These are phyloP conservation scores for Caranx ignobilis DNA, from an alignment of 2,113 vertebrate species.

Conservation along the genomic window DNA sequence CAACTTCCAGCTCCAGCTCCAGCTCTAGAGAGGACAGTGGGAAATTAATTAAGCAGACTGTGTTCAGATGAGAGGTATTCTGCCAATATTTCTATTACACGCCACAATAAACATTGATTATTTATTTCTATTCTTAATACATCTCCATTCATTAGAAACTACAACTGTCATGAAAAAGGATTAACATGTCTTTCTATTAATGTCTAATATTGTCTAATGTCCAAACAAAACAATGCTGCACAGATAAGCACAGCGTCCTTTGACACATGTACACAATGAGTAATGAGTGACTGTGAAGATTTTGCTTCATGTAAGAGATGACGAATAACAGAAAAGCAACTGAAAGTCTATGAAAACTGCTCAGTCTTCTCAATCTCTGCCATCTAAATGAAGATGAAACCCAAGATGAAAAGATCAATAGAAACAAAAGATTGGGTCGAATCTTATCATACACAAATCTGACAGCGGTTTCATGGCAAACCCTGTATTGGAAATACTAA, in stretches of 20 bases:
- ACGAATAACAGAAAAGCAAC: neutral
- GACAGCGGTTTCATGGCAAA: neutral
- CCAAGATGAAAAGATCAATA: conserved; percentile 24
- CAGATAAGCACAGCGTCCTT: too few species aligned
- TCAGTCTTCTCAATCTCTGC: neutral
- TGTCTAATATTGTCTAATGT: neutral
- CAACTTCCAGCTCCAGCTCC: neutral
- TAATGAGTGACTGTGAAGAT: too few species aligned
- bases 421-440: neutral
- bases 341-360: neutral
- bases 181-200: neutral
- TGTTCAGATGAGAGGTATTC: neutral
- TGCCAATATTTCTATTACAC: neutral
- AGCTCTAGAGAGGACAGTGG: neutral
- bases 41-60: too few species aligned
- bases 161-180: neutral
- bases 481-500: neutral
- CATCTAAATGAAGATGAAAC: conserved; percentile 16
- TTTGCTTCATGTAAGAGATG: too few species aligned
- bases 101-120: neutral
- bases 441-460: neutral
- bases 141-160: neutral
- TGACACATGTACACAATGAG: too few species aligned
- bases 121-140: too few species aligned
- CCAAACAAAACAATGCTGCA: neutral